phyloP scores from a whole-genome alignment of 2,113 vertebrate genomes.

The Corvus hawaiiensis region DNA sequence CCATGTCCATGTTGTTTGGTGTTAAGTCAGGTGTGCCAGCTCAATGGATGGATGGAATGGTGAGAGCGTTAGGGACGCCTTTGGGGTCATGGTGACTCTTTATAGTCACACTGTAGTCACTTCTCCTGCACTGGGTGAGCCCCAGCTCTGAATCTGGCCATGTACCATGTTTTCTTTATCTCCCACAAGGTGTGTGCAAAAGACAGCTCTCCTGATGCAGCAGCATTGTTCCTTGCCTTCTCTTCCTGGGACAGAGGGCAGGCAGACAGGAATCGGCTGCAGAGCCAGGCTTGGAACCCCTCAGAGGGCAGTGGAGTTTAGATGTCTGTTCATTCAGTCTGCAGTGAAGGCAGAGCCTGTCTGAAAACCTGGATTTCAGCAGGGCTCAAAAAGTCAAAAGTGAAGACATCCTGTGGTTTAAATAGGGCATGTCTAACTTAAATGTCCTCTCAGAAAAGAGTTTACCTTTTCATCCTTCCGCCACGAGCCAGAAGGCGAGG shows the following conservation, averaged over 20 bases:
- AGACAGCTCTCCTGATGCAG: neutral
- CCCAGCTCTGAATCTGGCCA: neutral
- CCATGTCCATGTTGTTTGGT: fast-evolving
- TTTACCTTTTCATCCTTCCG: neutral
- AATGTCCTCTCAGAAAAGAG: neutral
- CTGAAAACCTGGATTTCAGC: neutral
- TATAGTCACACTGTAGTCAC: neutral
- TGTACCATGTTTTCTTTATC: neutral
- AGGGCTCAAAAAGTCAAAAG: neutral
- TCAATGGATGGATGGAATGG: neutral
- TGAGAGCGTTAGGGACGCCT: neutral
- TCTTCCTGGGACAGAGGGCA: neutral
- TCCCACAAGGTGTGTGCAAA: neutral
- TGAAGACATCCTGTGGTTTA: neutral
- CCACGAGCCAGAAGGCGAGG: neutral
- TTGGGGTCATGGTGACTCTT: neutral
- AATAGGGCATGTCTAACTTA: neutral
- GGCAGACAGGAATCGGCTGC: neutral
- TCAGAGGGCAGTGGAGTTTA: neutral
- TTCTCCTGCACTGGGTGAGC: neutral
- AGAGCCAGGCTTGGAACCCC: neutral
- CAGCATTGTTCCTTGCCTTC: neutral
- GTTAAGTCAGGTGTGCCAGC: neutral
- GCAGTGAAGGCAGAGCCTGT: neutral
- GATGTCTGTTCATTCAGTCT: neutral